Evolutionary conservation across 2,888 invertebrate genomes (phyloP).

Genomic region (Brassicogethes aeneus): DNA sequence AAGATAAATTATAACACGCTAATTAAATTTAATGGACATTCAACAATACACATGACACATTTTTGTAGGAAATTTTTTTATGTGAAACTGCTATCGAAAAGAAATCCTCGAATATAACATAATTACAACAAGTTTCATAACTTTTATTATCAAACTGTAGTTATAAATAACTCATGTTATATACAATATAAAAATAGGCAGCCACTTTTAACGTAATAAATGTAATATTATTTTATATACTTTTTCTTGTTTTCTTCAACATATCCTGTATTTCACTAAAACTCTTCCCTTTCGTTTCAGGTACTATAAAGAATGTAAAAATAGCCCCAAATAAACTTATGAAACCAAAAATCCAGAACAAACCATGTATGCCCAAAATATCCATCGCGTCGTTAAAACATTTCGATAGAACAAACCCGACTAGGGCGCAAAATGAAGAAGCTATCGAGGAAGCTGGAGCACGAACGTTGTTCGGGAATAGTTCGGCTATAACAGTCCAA

Average conservation of each 20-base stretch:
- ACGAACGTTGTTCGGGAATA: conserved; percentile 70
- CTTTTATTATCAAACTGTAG: too few relatives aligned
- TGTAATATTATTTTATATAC: too few relatives aligned
- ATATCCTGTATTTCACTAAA: conserved; percentile 64
- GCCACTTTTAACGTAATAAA: too few relatives aligned
- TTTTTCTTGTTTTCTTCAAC: background rate
- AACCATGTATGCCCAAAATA: conserved; percentile 50
- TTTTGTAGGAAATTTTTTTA: too few relatives aligned
- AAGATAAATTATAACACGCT: too few relatives aligned
- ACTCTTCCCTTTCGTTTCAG: conserved; percentile 84
- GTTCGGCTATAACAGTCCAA: conserved; percentile 70
- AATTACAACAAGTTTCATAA: too few relatives aligned
- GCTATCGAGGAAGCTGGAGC: conserved; percentile 63
- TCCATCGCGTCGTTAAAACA: conserved; percentile 51
- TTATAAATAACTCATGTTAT: too few relatives aligned
- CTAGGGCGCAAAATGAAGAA: conserved; percentile 63
- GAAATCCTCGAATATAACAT: too few relatives aligned
- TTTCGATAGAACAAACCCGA: conserved; percentile 65
- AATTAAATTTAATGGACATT: too few relatives aligned
- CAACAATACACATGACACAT: too few relatives aligned
- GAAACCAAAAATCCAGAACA: conserved; percentile 62
- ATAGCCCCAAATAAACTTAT: conserved; percentile 53
- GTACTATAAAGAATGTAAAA: conserved; percentile 69
- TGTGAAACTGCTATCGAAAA: too few relatives aligned
- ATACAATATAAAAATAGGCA: too few relatives aligned